phyloP scores from a whole-genome alignment of 2,888 invertebrate species.

The Drosophila pegasa region DNA sequence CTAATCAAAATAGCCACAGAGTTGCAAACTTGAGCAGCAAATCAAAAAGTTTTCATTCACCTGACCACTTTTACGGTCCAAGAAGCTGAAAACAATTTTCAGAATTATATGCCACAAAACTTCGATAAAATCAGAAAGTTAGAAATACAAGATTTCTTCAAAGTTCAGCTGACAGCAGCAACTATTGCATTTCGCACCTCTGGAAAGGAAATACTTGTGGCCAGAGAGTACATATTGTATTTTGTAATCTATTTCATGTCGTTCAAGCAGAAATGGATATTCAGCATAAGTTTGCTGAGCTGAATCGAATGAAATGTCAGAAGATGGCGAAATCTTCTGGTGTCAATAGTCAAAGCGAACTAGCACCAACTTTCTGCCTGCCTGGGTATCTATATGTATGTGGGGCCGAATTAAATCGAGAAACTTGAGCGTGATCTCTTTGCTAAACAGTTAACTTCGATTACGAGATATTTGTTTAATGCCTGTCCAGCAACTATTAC shows the following conservation, averaged over 20 bases:
- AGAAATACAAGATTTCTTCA: too few species aligned
- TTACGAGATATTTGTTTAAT: too few species aligned
- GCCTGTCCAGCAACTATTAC: too few species aligned
- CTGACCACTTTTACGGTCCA: slow-evolving; percentile 30
- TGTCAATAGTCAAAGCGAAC: not conserved
- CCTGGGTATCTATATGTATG: not conserved
- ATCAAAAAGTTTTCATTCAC: slow-evolving; percentile 53
- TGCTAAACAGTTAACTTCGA: not conserved
- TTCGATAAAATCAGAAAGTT: slow-evolving; percentile 21
- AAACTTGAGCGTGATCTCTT: not conserved
- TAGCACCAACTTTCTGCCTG: too few species aligned
- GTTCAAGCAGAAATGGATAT: not conserved
- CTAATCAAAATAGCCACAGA: slow-evolving; percentile 65
- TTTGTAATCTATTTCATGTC: not conserved
- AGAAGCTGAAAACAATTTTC: slow-evolving; percentile 18
- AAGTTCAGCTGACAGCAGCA: not conserved
- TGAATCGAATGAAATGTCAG: not conserved
- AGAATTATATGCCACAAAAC: slow-evolving; percentile 29
- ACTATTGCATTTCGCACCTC: not conserved
- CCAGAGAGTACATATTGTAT: not conserved
- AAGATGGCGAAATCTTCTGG: not conserved
- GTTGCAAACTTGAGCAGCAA: slow-evolving; percentile 44
- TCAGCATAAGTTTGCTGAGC: not conserved
- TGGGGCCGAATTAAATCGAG: not conserved
- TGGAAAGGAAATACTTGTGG: too few species aligned